Evolutionary conservation across 2,888 invertebrate genomes (phyloP).

Genomic region (Agrypnus murinus): DNA sequence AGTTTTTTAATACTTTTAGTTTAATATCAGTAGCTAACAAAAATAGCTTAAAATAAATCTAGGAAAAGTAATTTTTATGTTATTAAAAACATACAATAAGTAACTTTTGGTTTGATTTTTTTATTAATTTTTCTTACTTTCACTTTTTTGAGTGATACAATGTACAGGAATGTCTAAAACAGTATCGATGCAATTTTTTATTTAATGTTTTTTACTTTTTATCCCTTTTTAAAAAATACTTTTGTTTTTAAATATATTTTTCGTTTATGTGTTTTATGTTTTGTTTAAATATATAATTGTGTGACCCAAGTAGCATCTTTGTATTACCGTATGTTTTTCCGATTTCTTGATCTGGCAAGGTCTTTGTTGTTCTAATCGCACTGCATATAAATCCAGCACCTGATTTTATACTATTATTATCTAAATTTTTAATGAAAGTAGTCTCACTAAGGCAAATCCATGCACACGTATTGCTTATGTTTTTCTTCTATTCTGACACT

Average conservation of each 20-base stretch:
- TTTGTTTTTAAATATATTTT: slow-evolving; percentile 47
- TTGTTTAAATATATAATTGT: slow-evolving; percentile 48
- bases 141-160: slow-evolving; percentile 5
- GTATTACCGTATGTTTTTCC: slow-evolving; percentile 50
- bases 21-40: slow-evolving; percentile 23
- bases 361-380: slow-evolving; percentile 64
- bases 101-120: background rate
- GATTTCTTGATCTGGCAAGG: slow-evolving; percentile 54
- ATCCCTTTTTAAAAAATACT: slow-evolving; percentile 27
- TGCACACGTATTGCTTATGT: slow-evolving; percentile 71
- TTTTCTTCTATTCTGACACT: slow-evolving; percentile 73
- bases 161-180: slow-evolving; percentile 17
- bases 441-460: slow-evolving; percentile 66
- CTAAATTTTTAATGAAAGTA: slow-evolving; percentile 52
- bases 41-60: background rate
- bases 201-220: slow-evolving; percentile 7
- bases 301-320: slow-evolving; percentile 69
- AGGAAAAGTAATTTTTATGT: background rate
- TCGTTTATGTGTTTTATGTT: slow-evolving; percentile 47
- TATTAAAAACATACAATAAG: background rate
- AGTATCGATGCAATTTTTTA: slow-evolving; percentile 30
- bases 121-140: slow-evolving; percentile 21
- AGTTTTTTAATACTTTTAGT: slow-evolving; percentile 27
- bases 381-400: slow-evolving; percentile 69
- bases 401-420: slow-evolving; percentile 35